Evolutionary conservation across 2,888 invertebrate species (phyloP).

Genomic region (Hypselothyrea guttata): DNA sequence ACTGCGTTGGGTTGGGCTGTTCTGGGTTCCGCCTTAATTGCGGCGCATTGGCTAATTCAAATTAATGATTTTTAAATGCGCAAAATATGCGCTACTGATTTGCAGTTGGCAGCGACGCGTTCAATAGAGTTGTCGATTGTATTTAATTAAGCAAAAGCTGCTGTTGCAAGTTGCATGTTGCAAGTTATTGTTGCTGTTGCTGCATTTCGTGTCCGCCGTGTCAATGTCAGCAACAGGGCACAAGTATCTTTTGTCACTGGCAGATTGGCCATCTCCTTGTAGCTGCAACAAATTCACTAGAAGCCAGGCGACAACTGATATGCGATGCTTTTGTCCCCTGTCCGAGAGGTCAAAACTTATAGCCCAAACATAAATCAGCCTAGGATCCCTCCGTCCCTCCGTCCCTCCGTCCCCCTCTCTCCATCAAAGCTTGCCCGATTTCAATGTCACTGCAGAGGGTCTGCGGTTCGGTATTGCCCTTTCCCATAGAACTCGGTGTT

Average conservation of each 20-base stretch:
- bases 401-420: conserved; percentile 6
- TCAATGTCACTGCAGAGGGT: conserved; percentile 1
- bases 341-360: conserved; percentile 54
- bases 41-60: conserved; percentile 61
- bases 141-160: conserved; percentile 58
- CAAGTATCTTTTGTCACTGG: conserved; percentile 39
- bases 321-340: conserved; percentile 47
- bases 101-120: conserved; percentile 33
- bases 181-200: too few relatives aligned
- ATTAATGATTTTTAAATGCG: conserved; percentile 79
- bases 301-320: conserved; percentile 32
- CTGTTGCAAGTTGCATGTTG: neutral
- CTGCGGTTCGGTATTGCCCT: neutral
- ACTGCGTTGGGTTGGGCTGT: neutral
- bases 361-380: conserved; percentile 46
- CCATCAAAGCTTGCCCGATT: conserved; percentile 4
- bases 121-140: conserved; percentile 71
- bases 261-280: conserved; percentile 52
- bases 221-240: conserved; percentile 9
- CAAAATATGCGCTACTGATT: conserved; percentile 73
- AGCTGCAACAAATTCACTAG: conserved; percentile 38
- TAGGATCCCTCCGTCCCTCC: too few relatives aligned
- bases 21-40: conserved; percentile 64
- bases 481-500: too few relatives aligned
- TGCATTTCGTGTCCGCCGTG: too few relatives aligned